Base-by-base conservation (phyloP, 1,140 invertebrate genomes). In the Pinna nobilis region DNA sequence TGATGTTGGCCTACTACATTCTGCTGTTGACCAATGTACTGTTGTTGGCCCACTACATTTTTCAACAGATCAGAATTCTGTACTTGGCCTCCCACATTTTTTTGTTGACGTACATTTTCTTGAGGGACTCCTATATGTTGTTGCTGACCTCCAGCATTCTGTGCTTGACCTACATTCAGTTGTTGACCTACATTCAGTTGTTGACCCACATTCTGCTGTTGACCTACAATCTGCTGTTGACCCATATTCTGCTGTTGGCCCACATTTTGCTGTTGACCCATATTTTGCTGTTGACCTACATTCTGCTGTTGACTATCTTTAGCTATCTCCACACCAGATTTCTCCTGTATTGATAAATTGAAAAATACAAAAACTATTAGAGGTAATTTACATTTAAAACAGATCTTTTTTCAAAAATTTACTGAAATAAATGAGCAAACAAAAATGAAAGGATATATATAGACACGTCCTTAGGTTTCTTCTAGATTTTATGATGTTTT, bases 181-280 rank as follows among this genome's bases (percentile, higher is more conserved):
- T 71, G 68, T 37, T 44, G 55, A 50, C 30, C 35, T 39, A n/a
- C n/a, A 67, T 41, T 44, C 37, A 66, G 39, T 70, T 25, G 55
- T 39, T 53, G 39, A 25, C 25, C n/a, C 30, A 28, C 33, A 11
- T 11, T 13, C 39, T 64, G 66, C 30, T 60, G 63, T 63, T 63
- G 37, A 37, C 15, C 28, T 13, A 2, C 51, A 28, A 30, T n/a
- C 33, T 13, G 15, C n/a, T n/a, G n/a, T n/a, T n/a, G n/a, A n/a
- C n/a, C n/a, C n/a, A 28, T 57, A 20, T 4, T 20, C 55, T 35
- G 23, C 3, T 5, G 33, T 60, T 39, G 13, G 30, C 51, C 33
- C 23, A 47, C 23, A 63, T 49, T 25, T 67, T 50, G 50, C 23
- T 47, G 15, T 25, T 7, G 30, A 30, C 41, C 15, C 53, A 37